Evolutionary conservation across 2,797 vertebrate genomes (phyloP).

Genomic region (Microchirus variegatus): DNA sequence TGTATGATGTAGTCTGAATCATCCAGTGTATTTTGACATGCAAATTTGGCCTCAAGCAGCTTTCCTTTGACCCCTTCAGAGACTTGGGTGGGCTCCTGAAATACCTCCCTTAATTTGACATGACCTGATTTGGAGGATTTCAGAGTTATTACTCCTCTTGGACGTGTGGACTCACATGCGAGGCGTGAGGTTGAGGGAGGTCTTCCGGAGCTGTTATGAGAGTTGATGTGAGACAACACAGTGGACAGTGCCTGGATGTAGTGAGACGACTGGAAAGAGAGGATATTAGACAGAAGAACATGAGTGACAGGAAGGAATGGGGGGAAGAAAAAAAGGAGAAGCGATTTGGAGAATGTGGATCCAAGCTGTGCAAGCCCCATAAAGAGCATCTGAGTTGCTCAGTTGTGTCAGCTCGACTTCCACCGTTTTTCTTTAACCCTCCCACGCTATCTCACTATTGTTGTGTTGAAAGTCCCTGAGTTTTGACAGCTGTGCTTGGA

Average conservation of each 20-base stretch:
- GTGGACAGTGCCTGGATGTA: conserved; percentile 58
- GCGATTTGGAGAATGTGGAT: conserved; percentile 23
- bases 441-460: conserved; percentile 72
- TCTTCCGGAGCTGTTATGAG: conserved; percentile 67
- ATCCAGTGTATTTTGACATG: conserved; percentile 71
- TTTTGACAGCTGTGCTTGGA: conserved; percentile 86
- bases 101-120: conserved; percentile 76
- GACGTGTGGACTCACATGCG: conserved; percentile 72
- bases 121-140: conserved; percentile 78
- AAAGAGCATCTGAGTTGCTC: conserved; percentile 37
- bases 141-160: conserved; percentile 69
- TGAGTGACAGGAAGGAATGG: conserved; percentile 36
- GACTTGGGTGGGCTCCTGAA: conserved; percentile 75
- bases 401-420: conserved; percentile 56
- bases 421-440: conserved; percentile 45
- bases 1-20: conserved; percentile 49
- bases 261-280: conserved; percentile 25
- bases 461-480: conserved; percentile 76
- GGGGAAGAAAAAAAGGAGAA: background rate
- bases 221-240: conserved; percentile 70
- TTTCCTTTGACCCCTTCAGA: conserved; percentile 63
- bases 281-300: conserved; percentile 13
- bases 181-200: conserved; percentile 72
- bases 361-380: conserved; percentile 22
- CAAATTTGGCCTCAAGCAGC: conserved; percentile 61